A percentile compares a stretch with the other conserved stretches of the same genome.
Evolutionary conservation across 2,888 invertebrate species (phyloP).

Genomic region (Hirtodrosophila cameraria): DNA sequence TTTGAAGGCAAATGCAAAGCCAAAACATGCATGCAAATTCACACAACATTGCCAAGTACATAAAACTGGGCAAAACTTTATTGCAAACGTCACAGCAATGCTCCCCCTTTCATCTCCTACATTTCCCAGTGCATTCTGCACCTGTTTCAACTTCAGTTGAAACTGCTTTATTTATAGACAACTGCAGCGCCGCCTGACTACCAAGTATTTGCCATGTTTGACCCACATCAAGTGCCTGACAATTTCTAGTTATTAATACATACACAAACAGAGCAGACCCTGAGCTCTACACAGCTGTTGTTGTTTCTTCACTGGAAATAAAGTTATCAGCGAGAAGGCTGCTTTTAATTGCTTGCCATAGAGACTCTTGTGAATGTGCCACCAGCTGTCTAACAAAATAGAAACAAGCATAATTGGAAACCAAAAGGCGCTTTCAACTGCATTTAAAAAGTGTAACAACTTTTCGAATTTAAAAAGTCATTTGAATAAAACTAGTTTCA

Average conservation of each 20-base stretch:
- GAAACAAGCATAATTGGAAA: conserved; percentile 6
- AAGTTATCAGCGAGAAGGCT: conserved; percentile 60
- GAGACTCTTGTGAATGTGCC: neutral
- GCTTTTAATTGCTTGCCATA: conserved; percentile 62
- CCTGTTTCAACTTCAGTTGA: conserved; percentile 71
- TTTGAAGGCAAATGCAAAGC: conserved; percentile 17
- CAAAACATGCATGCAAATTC: conserved; percentile 43
- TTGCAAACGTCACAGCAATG: no score
- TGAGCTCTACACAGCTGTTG: conserved; percentile 57
- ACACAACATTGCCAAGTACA: conserved; percentile 27
- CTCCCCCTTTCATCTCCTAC: neutral
- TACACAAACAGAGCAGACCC: conserved; percentile 1
- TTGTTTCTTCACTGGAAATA: conserved; percentile 61
- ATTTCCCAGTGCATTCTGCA: conserved; percentile 52
- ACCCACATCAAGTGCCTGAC: conserved; percentile 74
- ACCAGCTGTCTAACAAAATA: neutral
- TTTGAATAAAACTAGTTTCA: neutral
- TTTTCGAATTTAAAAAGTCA: conserved; percentile 2
- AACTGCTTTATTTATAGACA: conserved; percentile 60
- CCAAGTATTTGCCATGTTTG: conserved; percentile 64
- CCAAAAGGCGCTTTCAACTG: neutral
- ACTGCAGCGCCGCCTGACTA: conserved; percentile 41
- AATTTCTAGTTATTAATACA: conserved; percentile 71
- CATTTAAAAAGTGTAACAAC: neutral
- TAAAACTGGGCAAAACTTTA: conserved; percentile 49